Evolutionary conservation across 2,888 invertebrate species (phyloP).

Genomic region (Stenurella melanura): DNA sequence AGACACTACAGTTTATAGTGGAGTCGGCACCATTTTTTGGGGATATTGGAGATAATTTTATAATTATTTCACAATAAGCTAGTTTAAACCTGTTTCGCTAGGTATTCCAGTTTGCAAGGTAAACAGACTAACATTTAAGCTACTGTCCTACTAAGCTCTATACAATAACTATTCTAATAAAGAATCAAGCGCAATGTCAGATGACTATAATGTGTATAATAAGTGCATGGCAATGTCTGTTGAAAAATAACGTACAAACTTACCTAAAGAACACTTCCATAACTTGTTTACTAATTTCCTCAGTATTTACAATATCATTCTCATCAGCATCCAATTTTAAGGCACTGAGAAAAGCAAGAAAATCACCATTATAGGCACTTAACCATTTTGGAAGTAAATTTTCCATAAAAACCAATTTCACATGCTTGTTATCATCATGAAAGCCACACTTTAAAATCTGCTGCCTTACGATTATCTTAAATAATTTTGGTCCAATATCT

Average conservation of each 20-base stretch:
- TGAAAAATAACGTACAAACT: slow-evolving; percentile 35
- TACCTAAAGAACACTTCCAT: slow-evolving; percentile 76
- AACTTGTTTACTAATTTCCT: slow-evolving; percentile 75
- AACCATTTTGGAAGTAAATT: slow-evolving; percentile 85
- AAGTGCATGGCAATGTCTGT: not conserved
- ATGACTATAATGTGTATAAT: too few species aligned
- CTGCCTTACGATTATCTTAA: slow-evolving; percentile 81
- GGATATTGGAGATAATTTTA: too few species aligned
- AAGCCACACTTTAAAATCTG: slow-evolving; percentile 79
- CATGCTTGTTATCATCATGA: slow-evolving; percentile 77
- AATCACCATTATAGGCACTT: slow-evolving; percentile 81
- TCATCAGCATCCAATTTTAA: slow-evolving; percentile 83
- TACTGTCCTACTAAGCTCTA: too few species aligned
- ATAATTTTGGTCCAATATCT: slow-evolving; percentile 61
- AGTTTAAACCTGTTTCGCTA: too few species aligned
- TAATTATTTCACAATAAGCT: too few species aligned
- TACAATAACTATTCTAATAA: too few species aligned
- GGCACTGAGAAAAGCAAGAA: slow-evolving; percentile 81
- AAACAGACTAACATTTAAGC: too few species aligned
- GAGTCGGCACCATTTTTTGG: too few species aligned
- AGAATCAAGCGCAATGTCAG: too few species aligned
- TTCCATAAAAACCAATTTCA: slow-evolving; percentile 73
- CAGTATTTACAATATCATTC: slow-evolving; percentile 78
- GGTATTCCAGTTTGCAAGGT: too few species aligned
- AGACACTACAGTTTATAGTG: too few species aligned